Conservation (phyloP, 2,113 vertebrate species). For the Alligator mississippiensis region DNA sequence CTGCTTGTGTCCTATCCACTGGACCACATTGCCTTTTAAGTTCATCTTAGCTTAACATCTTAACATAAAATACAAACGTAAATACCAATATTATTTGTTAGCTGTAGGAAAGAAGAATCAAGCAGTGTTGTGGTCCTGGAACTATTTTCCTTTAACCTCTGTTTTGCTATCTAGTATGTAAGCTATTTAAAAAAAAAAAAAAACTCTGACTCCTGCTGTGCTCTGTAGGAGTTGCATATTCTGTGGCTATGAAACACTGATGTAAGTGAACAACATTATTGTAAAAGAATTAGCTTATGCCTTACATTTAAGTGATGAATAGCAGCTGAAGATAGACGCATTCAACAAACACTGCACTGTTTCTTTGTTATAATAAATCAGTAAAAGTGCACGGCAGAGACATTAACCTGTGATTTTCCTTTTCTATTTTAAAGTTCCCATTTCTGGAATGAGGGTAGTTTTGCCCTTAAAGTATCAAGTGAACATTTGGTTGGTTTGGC, state of each 20-base stretch:
- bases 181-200: background rate
- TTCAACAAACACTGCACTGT: background rate
- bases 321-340: background rate
- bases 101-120: background rate
- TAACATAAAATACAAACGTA: background rate
- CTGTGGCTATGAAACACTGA: background rate
- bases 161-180: constrained; percentile 11
- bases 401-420: constrained; percentile 68
- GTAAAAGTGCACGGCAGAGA: constrained; percentile 19
- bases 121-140: background rate
- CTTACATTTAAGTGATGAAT: background rate
- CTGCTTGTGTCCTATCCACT: background rate
- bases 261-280: background rate
- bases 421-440: constrained; percentile 68
- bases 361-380: constrained; percentile 47
- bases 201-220: background rate
- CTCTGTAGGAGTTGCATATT: background rate
- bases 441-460: constrained; percentile 37
- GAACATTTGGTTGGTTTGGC: constrained; percentile 36
- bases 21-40: background rate
- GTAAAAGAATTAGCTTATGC: background rate
- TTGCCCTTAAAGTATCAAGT: constrained; percentile 49
- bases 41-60: background rate
- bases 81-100: background rate
- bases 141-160: constrained; percentile 24